Conservation (phyloP, 1,140 invertebrate genomes). For the Aricia agestis region DNA sequence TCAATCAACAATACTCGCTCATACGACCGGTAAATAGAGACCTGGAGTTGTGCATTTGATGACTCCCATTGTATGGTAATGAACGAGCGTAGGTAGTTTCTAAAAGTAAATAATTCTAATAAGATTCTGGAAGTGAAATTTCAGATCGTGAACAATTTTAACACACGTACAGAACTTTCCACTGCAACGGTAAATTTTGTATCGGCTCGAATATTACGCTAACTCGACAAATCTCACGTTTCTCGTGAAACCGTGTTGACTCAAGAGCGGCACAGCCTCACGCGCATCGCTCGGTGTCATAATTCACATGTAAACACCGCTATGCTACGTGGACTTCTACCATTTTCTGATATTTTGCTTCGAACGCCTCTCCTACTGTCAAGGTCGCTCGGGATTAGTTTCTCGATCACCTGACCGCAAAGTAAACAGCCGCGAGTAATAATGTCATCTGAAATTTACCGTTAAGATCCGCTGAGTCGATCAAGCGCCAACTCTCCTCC, state of each 20-base stretch:
- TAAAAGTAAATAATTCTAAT: constrained; percentile 43
- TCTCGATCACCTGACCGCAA: constrained; percentile 57
- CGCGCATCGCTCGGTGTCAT: constrained; percentile 46
- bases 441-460: constrained; percentile 63
- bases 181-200: constrained; percentile 57
- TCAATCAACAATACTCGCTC: constrained; percentile 14
- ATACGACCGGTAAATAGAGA: constrained; percentile 1
- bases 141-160: constrained; percentile 44
- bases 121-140: constrained; percentile 51
- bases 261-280: constrained; percentile 37
- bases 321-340: constrained; percentile 51
- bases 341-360: constrained; percentile 1
- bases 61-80: constrained; percentile 20
- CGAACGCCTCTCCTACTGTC: background rate
- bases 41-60: constrained; percentile 4
- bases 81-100: constrained; percentile 17
- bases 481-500: constrained; percentile 46
- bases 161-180: constrained; percentile 60
- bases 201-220: constrained; percentile 40
- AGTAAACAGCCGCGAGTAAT: constrained; percentile 60
- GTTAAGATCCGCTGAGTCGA: constrained; percentile 62
- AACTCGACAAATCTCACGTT: constrained; percentile 43
- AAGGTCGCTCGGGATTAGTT: constrained; percentile 22
- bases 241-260: constrained; percentile 41
- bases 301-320: constrained; percentile 63